These are phyloP conservation scores for Mythimna impura DNA, from an alignment of 2,888 invertebrate species.

Conservation along the genomic window DNA sequence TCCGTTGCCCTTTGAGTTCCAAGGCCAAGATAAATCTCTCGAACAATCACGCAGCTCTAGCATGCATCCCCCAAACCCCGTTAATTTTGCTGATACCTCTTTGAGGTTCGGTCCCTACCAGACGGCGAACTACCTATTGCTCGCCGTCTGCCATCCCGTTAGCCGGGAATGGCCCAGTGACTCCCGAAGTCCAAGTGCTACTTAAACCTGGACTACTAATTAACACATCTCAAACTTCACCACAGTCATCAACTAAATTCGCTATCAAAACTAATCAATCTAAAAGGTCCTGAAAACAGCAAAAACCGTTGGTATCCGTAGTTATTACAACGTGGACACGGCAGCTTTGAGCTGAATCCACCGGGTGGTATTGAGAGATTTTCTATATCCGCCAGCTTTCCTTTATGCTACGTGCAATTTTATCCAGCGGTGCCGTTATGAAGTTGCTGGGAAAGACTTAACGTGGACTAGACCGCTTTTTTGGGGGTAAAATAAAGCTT, in stretches of 20 bases:
- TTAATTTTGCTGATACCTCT: too few species aligned
- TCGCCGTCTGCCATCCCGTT: too few species aligned
- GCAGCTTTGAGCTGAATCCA: slow-evolving; percentile 83
- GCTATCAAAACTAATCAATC: slow-evolving; percentile 48
- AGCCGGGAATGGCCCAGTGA: too few species aligned
- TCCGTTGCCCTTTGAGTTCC: too few species aligned
- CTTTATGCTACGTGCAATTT: slow-evolving; percentile 90
- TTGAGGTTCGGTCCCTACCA: too few species aligned
- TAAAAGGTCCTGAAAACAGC: slow-evolving; percentile 44
- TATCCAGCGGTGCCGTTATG: slow-evolving; percentile 86
- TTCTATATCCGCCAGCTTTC: slow-evolving; percentile 90
- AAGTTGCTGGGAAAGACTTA: slow-evolving; percentile 73
- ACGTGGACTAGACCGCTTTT: slow-evolving; percentile 69
- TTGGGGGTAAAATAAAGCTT: background rate
- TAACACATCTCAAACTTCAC: background rate
- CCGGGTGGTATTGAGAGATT: slow-evolving; percentile 88
- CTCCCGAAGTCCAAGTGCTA: too few species aligned
- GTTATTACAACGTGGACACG: slow-evolving; percentile 82
- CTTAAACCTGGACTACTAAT: background rate
- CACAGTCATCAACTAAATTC: slow-evolving; percentile 13
- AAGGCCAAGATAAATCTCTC: too few species aligned
- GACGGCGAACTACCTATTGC: too few species aligned
- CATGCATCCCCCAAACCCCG: too few species aligned
- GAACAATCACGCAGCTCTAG: too few species aligned
- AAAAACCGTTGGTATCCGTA: slow-evolving; percentile 68